A percentile compares a stretch with the other conserved stretches of the same genome.
phyloP scores from a whole-genome alignment of 2,797 vertebrate genomes.

The Melanotaenia boesemani region DNA sequence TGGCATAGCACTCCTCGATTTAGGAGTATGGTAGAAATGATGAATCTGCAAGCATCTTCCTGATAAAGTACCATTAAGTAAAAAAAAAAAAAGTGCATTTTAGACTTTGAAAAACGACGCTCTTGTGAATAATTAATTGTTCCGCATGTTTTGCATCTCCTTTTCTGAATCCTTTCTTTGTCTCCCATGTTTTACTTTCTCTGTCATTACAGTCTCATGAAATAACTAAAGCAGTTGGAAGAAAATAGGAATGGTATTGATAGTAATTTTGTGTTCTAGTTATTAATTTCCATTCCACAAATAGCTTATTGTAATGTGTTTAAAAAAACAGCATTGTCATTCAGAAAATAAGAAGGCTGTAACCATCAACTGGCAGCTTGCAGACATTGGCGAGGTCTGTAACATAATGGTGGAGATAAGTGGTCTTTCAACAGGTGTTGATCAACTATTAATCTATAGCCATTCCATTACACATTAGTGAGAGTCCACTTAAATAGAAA shows the following conservation, averaged over 20 bases:
- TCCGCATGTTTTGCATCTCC: neutral
- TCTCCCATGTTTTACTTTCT: neutral
- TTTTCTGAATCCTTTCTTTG: neutral
- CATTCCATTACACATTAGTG: constrained; percentile 17
- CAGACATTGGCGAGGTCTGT: neutral
- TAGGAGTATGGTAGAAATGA: constrained; percentile 18
- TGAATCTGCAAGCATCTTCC: constrained; percentile 11
- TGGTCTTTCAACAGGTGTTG: constrained; percentile 22
- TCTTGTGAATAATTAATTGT: neutral
- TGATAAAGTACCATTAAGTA: neutral
- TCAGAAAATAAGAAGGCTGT: neutral
- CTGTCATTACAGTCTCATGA: neutral
- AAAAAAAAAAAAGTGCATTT: neutral
- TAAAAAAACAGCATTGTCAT: neutral
- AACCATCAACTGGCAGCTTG: neutral
- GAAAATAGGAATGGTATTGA: neutral
- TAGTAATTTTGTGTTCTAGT: neutral
- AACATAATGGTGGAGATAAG: constrained; percentile 1
- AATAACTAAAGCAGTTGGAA: neutral
- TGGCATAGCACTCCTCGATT: neutral
- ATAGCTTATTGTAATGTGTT: neutral
- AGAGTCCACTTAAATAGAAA: neutral
- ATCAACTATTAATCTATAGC: neutral
- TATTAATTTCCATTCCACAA: neutral
- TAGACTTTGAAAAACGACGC: neutral